These are phyloP conservation scores for Zaprionus vittiger DNA, from an alignment of 1,140 invertebrate genomes.

Conservation along the genomic window DNA sequence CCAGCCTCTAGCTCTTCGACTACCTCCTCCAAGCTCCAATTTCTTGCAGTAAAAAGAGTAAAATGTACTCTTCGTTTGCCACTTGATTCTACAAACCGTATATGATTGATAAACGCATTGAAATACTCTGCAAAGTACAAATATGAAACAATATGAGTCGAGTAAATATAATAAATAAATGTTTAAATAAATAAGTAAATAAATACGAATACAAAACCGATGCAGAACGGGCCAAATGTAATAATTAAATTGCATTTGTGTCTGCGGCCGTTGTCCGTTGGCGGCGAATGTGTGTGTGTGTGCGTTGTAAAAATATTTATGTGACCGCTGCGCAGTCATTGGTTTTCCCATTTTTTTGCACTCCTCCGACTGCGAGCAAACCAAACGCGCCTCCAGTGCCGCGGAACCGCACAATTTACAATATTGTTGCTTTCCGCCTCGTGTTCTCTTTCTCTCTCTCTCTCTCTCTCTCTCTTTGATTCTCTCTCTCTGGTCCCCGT, in stretches of 20 bases:
- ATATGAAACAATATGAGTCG: constrained; percentile 13
- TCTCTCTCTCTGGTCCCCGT: neutral
- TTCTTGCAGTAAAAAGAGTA: neutral
- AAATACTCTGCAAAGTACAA: neutral
- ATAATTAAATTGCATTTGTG: constrained; percentile 82
- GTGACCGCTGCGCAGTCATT: constrained; percentile 65
- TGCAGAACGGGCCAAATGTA: constrained; percentile 59
- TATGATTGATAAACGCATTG: neutral
- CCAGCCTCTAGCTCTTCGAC: constrained; percentile 8
- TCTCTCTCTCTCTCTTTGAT: neutral
- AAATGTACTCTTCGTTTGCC: neutral
- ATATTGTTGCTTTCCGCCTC: constrained; percentile 30
- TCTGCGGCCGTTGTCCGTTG: constrained; percentile 63
- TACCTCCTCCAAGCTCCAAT: neutral
- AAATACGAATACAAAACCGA: constrained; percentile 41
- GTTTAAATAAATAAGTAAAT: constrained; percentile 78
- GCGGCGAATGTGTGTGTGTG: constrained; percentile 42
- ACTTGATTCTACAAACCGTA: neutral
- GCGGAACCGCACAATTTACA: constrained; percentile 55
- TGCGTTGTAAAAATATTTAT: constrained; percentile 67
- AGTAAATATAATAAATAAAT: constrained; percentile 74
- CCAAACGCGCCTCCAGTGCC: constrained; percentile 17
- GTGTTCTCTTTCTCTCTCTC: neutral
- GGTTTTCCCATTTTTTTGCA: constrained; percentile 49
- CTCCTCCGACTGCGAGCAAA: constrained; percentile 23